Conservation (phyloP, 1,140 invertebrate species). For the Aphis craccivora region DNA sequence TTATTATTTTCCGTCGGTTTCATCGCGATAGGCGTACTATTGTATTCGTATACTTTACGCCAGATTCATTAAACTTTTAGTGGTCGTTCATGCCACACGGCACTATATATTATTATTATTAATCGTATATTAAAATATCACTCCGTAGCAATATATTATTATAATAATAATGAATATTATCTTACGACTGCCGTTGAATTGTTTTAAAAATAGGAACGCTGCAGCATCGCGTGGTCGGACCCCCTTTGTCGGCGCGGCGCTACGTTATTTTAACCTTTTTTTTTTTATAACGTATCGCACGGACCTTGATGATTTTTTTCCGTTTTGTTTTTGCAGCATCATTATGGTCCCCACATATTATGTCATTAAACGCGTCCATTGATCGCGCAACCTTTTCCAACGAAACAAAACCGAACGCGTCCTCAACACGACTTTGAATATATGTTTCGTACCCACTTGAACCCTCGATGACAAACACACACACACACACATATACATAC, state of each 20-base stretch:
- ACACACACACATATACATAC: no score
- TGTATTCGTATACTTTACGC: no score
- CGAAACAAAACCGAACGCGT: background rate
- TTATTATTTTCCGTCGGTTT: background rate
- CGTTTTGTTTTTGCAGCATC: background rate
- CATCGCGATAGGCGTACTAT: no score
- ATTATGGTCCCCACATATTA: background rate
- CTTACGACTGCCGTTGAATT: background rate
- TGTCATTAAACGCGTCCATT: background rate
- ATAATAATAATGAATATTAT: background rate
- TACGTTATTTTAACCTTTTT: background rate
- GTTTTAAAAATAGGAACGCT: background rate
- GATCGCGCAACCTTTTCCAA: background rate
- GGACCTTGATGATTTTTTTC: slow-evolving; percentile 1
- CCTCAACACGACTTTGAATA: background rate
- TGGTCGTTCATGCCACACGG: no score
- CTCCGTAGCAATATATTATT: background rate
- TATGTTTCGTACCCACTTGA: background rate
- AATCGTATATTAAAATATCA: background rate
- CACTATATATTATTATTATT: no score
- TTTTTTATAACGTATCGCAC: background rate
- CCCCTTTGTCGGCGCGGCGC: background rate
- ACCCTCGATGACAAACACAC: background rate
- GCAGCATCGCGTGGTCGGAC: background rate
- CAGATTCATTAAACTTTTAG: no score